Conservation (phyloP, 2,888 invertebrate genomes). For the Panzeria rudis region DNA sequence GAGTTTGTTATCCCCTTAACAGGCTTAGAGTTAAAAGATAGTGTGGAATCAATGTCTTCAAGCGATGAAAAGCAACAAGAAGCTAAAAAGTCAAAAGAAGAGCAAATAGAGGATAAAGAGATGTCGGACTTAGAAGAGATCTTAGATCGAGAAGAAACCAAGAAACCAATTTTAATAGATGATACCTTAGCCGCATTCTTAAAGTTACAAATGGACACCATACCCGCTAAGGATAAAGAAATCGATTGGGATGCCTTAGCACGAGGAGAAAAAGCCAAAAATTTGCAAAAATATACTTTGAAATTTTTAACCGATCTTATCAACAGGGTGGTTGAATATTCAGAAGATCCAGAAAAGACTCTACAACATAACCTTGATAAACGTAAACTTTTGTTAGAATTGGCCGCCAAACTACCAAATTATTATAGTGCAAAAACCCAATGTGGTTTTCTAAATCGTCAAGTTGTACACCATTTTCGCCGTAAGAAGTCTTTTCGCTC, state of each 20-base stretch:
- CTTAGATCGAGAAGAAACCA: constrained; percentile 27
- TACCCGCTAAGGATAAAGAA: not conserved
- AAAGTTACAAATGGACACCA: constrained; percentile 44
- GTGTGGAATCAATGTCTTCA: not conserved
- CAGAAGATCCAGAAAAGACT: constrained; percentile 69
- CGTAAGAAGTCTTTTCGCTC: constrained; percentile 75
- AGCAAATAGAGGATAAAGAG: not conserved
- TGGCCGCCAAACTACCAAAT: constrained; percentile 50
- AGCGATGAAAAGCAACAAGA: not conserved
- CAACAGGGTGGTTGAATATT: constrained; percentile 64
- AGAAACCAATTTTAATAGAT: not conserved
- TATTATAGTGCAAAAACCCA: constrained; percentile 69
- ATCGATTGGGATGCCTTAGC: constrained; percentile 55
- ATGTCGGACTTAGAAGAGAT: not conserved
- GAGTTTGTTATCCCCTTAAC: constrained; percentile 73
- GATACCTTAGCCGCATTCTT: constrained; percentile 64
- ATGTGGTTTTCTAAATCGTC: constrained; percentile 74
- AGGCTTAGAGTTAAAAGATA: constrained; percentile 23
- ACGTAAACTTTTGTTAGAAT: constrained; percentile 55
- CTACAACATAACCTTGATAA: constrained; percentile 76
- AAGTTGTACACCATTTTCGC: constrained; percentile 77
- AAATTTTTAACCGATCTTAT: constrained; percentile 74
- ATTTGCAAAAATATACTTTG: constrained; percentile 21
- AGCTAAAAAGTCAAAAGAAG: not conserved
- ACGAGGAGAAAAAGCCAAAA: not conserved